Conservation (phyloP, 37 sponge, comb jelly and placozoan genomes). For the Amphimedon queenslandica region DNA sequence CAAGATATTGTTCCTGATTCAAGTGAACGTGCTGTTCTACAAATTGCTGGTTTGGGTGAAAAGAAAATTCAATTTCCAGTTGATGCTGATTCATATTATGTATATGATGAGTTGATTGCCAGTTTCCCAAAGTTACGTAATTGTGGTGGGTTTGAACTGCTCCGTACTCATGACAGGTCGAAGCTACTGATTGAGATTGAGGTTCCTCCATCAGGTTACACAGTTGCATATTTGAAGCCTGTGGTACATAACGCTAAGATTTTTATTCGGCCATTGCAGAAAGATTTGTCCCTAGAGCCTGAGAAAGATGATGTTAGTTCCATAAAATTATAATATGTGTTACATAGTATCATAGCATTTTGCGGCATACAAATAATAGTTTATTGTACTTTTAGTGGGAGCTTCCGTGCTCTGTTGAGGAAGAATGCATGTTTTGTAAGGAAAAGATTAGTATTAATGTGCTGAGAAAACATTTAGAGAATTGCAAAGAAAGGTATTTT, state of each 20-base stretch:
- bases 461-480: too few relatives aligned
- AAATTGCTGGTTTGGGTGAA: slow-evolving; percentile 32
- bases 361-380: too few relatives aligned
- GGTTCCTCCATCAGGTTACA: slow-evolving; percentile 18
- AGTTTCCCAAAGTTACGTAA: slow-evolving; percentile 14
- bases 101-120: background rate
- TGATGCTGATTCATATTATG: slow-evolving; percentile 1
- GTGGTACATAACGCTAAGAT: slow-evolving; percentile 23
- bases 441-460: too few relatives aligned
- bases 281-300: slow-evolving; percentile 12
- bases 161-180: slow-evolving; percentile 19
- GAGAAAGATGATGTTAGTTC: background rate
- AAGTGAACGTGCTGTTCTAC: slow-evolving; percentile 13
- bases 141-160: slow-evolving; percentile 28
- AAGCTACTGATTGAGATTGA: slow-evolving; percentile 19
- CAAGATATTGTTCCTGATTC: too few relatives aligned
- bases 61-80: slow-evolving; percentile 4
- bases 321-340: too few relatives aligned
- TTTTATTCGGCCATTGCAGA: slow-evolving; percentile 21
- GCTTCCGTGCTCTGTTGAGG: too few relatives aligned
- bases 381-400: too few relatives aligned
- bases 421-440: too few relatives aligned
- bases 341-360: too few relatives aligned
- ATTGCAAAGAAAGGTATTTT: too few relatives aligned
- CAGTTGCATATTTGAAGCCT: slow-evolving; percentile 3